These are phyloP conservation scores for Ellobium chinense DNA, from an alignment of 2,888 invertebrate species.

Conservation along the genomic window DNA sequence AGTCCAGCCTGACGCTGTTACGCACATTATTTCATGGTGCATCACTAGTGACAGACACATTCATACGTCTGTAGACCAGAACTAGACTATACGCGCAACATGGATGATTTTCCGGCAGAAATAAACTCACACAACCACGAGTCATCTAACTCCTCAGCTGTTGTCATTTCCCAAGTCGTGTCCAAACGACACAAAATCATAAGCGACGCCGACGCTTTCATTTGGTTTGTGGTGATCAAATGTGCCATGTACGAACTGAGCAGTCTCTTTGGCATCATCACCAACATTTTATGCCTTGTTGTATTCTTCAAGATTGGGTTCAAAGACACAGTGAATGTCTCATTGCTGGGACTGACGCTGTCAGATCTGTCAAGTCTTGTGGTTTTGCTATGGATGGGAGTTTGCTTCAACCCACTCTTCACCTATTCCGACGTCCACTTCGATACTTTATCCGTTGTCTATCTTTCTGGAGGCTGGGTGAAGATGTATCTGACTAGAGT, in stretches of 20 bases:
- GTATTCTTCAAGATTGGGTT: constrained; percentile 5
- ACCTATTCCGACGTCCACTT: constrained; percentile 12
- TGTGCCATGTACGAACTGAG: constrained; percentile 14
- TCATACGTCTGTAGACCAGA: too few relatives aligned
- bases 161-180: too few relatives aligned
- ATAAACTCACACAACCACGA: too few relatives aligned
- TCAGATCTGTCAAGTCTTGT: constrained; percentile 4
- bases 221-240: constrained; percentile 13
- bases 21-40: too few relatives aligned
- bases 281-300: neutral
- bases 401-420: constrained; percentile 25
- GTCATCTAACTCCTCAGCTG: too few relatives aligned
- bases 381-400: constrained; percentile 19
- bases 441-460: constrained; percentile 15
- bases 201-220: neutral
- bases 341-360: constrained; percentile 4
- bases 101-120: too few relatives aligned
- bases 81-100: too few relatives aligned
- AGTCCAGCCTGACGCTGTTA: too few relatives aligned
- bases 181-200: neutral
- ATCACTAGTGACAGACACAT: too few relatives aligned
- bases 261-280: constrained; percentile 14
- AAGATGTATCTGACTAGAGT: constrained; percentile 12
- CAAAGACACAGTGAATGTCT: constrained; percentile 14
- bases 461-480: constrained; percentile 9